phyloP scores from a whole-genome alignment of 2,888 invertebrate genomes.

The Agrochola macilenta region DNA sequence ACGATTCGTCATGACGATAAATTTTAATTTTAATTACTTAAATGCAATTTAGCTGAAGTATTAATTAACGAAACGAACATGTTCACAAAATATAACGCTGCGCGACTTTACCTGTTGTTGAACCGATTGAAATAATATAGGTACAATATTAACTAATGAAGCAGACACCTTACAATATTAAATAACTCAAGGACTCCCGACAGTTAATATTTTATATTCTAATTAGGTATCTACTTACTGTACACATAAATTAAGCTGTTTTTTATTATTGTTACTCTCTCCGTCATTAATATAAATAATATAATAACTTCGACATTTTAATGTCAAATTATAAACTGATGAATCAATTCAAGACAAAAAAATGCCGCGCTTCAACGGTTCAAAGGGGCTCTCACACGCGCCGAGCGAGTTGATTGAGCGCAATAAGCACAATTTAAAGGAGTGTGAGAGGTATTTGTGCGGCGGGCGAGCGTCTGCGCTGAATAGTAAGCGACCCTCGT shows the following conservation, averaged over 20 bases:
- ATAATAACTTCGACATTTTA: constrained; percentile 12
- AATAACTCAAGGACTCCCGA: not conserved
- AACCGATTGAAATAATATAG: not conserved
- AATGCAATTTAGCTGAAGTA: constrained; percentile 24
- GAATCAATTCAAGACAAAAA: constrained; percentile 24
- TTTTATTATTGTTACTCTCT: constrained; percentile 7
- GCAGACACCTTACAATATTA: not conserved
- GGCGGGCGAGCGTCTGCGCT: not conserved
- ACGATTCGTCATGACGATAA: constrained; percentile 31
- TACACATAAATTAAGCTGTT: not conserved
- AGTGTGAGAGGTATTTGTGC: constrained; percentile 1
- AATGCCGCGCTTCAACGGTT: constrained; percentile 4
- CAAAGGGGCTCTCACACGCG: constrained; percentile 4
- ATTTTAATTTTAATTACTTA: constrained; percentile 37
- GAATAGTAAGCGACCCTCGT: not conserved
- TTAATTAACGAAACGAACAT: constrained; percentile 26
- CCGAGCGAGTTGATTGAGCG: not conserved
- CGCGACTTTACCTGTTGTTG: constrained; percentile 8
- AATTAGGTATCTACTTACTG: not conserved
- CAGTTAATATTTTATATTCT: not conserved
- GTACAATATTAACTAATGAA: constrained; percentile 2
- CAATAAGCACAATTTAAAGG: constrained; percentile 9
- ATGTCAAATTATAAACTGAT: constrained; percentile 26
- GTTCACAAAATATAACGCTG: constrained; percentile 7
- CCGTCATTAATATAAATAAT: not conserved